Evolutionary conservation across 1,140 invertebrate genomes (phyloP).

Genomic region (Drosophila teissieri): DNA sequence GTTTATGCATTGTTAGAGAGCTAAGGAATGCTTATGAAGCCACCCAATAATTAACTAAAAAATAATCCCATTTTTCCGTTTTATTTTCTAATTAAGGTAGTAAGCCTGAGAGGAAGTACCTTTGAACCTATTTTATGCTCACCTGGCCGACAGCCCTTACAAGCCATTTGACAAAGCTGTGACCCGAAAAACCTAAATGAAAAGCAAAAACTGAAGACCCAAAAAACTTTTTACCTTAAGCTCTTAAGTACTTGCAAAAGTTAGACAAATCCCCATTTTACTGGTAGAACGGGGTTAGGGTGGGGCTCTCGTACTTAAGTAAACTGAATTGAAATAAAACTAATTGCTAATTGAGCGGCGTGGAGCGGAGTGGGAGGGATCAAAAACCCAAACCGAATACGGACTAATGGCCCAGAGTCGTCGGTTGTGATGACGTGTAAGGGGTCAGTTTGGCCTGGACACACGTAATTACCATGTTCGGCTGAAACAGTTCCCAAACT

Average conservation of each 20-base stretch:
- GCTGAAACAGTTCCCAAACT: constrained; percentile 65
- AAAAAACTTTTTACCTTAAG: constrained; percentile 67
- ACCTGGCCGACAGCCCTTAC: constrained; percentile 36
- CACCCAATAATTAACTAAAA: constrained; percentile 20
- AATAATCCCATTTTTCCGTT: constrained; percentile 12
- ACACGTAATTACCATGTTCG: constrained; percentile 73
- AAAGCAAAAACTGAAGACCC: constrained; percentile 45
- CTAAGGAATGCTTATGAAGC: not conserved
- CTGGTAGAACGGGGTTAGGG: constrained; percentile 21
- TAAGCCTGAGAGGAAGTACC: constrained; percentile 11
- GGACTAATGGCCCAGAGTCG: constrained; percentile 36
- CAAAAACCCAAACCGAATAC: constrained; percentile 17
- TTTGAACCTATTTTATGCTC: constrained; percentile 23
- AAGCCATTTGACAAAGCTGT: constrained; percentile 49
- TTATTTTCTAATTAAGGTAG: constrained; percentile 41
- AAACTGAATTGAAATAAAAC: constrained; percentile 74
- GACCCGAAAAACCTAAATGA: constrained; percentile 33
- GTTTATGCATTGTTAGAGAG: not conserved
- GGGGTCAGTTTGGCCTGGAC: constrained; percentile 43
- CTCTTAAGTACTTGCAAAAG: constrained; percentile 73
- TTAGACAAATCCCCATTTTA: constrained; percentile 42
- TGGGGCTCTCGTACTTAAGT: constrained; percentile 44
- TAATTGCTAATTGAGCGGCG: constrained; percentile 74
- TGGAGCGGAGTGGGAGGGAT: not conserved
- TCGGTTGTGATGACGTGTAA: constrained; percentile 46